Evolutionary conservation across 2,888 invertebrate genomes (phyloP).

Genomic region (Pandemis corylana): DNA sequence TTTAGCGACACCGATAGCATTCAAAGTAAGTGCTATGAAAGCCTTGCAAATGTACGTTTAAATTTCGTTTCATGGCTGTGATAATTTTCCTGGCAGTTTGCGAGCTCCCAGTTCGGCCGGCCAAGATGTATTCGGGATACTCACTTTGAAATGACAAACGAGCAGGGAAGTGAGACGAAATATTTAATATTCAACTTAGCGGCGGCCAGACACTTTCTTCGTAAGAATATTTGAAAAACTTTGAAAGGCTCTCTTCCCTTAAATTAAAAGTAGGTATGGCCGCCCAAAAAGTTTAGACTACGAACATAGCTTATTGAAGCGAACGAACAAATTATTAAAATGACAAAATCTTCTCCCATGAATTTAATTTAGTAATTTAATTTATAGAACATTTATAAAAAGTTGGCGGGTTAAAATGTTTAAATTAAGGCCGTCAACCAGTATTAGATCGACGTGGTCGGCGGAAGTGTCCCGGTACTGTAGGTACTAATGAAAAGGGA

Average conservation of each 20-base stretch:
- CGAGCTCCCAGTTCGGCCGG: conserved; percentile 24
- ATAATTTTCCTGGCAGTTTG: conserved; percentile 43
- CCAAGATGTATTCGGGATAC: conserved; percentile 36
- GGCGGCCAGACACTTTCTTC: conserved; percentile 46
- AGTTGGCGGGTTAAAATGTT: conserved; percentile 11
- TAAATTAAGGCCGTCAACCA: background rate
- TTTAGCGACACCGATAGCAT: conserved; percentile 24
- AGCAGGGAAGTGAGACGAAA: conserved; percentile 48
- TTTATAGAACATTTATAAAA: conserved; percentile 3
- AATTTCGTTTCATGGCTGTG: conserved; percentile 34
- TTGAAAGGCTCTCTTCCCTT: conserved; percentile 44
- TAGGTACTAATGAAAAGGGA: background rate
- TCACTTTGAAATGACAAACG: conserved; percentile 45
- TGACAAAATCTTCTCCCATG: conserved; percentile 20
- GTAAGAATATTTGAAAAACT: conserved; percentile 51
- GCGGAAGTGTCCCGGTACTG: background rate
- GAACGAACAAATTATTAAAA: conserved; percentile 50
- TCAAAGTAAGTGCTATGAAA: conserved; percentile 34
- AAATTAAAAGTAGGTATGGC: conserved; percentile 55
- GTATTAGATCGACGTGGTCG: background rate
- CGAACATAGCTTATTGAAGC: conserved; percentile 50
- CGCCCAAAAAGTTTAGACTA: conserved; percentile 51
- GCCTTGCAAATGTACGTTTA: conserved; percentile 38
- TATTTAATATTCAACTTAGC: conserved; percentile 62
- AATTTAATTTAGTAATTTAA: conserved; percentile 10